Percentiles rank a stretch among this genome's conserved stretches.
phyloP scores from a whole-genome alignment of 2,113 vertebrate species.

The Marcusenius ussheri region DNA sequence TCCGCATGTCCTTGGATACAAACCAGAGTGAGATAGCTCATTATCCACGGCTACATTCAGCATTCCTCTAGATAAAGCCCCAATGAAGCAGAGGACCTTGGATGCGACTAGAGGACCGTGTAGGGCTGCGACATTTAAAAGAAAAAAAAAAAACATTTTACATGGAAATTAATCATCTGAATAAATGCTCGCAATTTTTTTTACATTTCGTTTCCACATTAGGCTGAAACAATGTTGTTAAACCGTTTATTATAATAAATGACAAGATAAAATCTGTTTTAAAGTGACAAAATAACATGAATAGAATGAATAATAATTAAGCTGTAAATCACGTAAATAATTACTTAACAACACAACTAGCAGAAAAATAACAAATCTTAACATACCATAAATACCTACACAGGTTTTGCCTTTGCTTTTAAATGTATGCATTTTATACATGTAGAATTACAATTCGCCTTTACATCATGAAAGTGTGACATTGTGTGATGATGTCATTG shows the following conservation, averaged over 20 bases:
- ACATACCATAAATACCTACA: not conserved
- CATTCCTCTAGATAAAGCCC: not conserved
- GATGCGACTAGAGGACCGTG: too few relatives aligned
- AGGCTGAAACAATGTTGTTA: not conserved
- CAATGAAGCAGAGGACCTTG: not conserved
- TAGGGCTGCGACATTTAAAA: not conserved
- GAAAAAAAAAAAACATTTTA: not conserved
- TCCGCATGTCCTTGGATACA: slow-evolving; percentile 9
- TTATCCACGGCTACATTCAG: not conserved
- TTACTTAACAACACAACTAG: not conserved
- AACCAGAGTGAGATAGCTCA: not conserved
- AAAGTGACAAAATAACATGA: not conserved
- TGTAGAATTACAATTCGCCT: not conserved
- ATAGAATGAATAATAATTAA: not conserved
- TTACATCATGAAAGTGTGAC: not conserved
- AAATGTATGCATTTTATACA: not conserved
- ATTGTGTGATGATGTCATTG: not conserved
- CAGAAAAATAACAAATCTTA: not conserved
- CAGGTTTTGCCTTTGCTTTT: not conserved
- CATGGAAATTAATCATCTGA: not conserved
- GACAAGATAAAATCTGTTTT: not conserved
- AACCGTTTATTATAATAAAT: not conserved
- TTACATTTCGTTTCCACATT: not conserved
- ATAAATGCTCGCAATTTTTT: not conserved
- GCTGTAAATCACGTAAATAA: not conserved